phyloP scores from a whole-genome alignment of 2,797 vertebrate species.

The Lindbergichthys nudifrons region DNA sequence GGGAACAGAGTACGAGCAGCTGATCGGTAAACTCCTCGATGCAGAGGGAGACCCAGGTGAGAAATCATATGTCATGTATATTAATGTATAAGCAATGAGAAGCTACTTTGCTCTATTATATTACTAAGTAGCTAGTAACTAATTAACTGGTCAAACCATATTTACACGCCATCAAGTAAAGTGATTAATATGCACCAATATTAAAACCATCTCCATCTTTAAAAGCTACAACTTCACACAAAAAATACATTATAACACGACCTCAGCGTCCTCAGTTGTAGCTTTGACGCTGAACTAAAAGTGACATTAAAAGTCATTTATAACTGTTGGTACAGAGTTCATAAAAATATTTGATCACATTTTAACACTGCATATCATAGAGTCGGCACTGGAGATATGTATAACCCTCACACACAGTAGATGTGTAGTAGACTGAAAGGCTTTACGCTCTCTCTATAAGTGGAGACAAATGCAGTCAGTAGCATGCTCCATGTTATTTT shows the following conservation, averaged over 20 bases:
- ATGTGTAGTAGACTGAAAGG: slow-evolving; percentile 1
- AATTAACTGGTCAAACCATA: no score
- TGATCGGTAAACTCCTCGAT: slow-evolving; percentile 92
- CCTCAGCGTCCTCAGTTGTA: not conserved
- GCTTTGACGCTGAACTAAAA: not conserved
- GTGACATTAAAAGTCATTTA: not conserved
- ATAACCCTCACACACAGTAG: not conserved
- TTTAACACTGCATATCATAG: no score
- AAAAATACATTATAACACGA: not conserved
- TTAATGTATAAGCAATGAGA: not conserved
- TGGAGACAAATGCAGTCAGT: slow-evolving; percentile 18
- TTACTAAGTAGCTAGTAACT: not conserved
- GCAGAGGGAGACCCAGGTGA: slow-evolving; percentile 92
- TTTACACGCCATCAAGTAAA: no score
- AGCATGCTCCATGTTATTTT: slow-evolving; percentile 56
- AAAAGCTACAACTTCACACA: not conserved
- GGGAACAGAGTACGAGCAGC: slow-evolving; percentile 92
- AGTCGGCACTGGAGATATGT: not conserved
- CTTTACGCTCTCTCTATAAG: slow-evolving; percentile 10
- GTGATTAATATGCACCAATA: no score
- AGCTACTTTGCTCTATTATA: not conserved
- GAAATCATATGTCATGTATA: slow-evolving; percentile 20
- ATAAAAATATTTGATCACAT: not conserved
- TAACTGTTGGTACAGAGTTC: not conserved
- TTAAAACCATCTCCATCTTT: no score